Conservation (phyloP, 2,113 vertebrate genomes). For the Calidris pygmaea region DNA sequence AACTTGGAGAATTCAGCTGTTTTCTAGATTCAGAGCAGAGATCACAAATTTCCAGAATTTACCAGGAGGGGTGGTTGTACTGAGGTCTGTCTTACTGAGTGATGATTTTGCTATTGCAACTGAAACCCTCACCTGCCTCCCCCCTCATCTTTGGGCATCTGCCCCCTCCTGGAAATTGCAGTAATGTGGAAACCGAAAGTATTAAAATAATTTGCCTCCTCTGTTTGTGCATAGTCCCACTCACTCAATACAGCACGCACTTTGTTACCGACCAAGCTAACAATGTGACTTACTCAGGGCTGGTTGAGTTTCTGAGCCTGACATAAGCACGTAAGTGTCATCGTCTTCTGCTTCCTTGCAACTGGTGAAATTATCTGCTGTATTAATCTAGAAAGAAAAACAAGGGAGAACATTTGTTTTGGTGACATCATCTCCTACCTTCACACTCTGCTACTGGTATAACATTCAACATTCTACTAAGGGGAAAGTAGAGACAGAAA, state of each 20-base stretch:
- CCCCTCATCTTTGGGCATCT: neutral
- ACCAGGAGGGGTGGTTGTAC: neutral
- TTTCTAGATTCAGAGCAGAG: neutral
- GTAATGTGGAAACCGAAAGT: neutral
- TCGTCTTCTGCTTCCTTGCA: constrained; percentile 17
- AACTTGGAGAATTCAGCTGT: neutral
- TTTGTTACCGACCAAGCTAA: neutral
- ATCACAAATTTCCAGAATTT: neutral
- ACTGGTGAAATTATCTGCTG: neutral
- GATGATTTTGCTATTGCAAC: neutral
- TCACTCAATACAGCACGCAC: neutral
- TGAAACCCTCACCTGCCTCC: neutral
- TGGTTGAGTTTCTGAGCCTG: neutral
- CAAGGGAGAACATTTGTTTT: neutral
- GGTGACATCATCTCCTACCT: neutral
- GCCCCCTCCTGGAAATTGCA: neutral
- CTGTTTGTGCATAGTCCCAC: neutral
- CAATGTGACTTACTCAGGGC: constrained; percentile 43
- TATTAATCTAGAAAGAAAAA: constrained; percentile 56
- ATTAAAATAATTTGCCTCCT: neutral
- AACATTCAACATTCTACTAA: neutral
- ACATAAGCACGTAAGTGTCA: neutral
- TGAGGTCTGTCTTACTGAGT: neutral
- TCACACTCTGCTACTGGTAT: neutral
- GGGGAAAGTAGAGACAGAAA: neutral